phyloP scores from a whole-genome alignment of 2,113 vertebrate genomes.

The Triplophysa dalaica region DNA sequence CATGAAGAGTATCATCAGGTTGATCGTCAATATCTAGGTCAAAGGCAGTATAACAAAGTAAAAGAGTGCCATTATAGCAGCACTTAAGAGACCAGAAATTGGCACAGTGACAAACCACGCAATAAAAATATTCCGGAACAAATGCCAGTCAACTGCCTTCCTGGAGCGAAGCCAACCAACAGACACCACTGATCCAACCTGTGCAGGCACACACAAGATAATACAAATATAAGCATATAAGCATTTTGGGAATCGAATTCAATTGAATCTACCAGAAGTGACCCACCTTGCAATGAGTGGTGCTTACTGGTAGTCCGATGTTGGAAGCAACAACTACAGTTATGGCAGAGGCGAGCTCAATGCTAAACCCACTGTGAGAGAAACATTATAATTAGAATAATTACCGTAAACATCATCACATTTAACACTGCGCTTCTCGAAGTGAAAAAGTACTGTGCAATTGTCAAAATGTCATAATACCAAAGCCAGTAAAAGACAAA shows the following conservation, averaged over 20 bases:
- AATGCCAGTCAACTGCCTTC: conserved; percentile 92
- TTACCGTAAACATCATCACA: not conserved
- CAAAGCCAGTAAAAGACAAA: conserved; percentile 5
- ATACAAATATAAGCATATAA: not conserved
- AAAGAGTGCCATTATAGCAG: conserved; percentile 92
- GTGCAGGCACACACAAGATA: conserved; percentile 28
- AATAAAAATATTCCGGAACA: conserved; percentile 96
- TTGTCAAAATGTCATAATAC: conserved; percentile 12
- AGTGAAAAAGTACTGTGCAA: not conserved
- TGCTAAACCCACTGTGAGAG: conserved; percentile 88
- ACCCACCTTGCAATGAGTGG: conserved; percentile 94
- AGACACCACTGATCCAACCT: conserved; percentile 94
- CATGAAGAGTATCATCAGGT: not conserved
- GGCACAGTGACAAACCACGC: conserved; percentile 98
- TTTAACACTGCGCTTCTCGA: not conserved
- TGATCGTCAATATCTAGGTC: not conserved
- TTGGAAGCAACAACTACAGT: conserved; percentile 94
- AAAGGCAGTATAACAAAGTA: conserved; percentile 68
- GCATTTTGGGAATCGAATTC: not conserved
- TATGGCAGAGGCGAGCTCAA: conserved; percentile 90
- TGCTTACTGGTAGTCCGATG: conserved; percentile 93
- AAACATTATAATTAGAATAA: conserved; percentile 29
- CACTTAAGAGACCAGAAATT: conserved; percentile 89
- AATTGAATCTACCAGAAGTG: not conserved
- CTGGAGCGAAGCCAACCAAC: conserved; percentile 95